Evolutionary conservation across 23 tunicate species (phyloP).

Genomic region (Phallusia fumigata): DNA sequence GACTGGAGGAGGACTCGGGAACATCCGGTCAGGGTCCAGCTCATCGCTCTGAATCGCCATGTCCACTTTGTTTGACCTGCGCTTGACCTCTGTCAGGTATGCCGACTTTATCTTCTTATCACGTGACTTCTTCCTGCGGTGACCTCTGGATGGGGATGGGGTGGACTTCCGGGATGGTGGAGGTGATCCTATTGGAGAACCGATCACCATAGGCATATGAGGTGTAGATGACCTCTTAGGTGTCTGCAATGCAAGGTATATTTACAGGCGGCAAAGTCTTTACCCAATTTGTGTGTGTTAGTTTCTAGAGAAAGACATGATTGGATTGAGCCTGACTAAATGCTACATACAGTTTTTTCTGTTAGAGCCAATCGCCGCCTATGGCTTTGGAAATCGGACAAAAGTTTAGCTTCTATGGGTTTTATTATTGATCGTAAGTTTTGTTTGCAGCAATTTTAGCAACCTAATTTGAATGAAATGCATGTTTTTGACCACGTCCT

Average conservation of each 20-base stretch:
- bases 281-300: too few species aligned
- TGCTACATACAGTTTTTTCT: too few species aligned
- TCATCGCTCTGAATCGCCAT: slow-evolving; percentile 56
- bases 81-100: neutral
- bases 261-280: too few species aligned
- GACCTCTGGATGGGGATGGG: slow-evolving; percentile 17
- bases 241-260: neutral
- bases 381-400: too few species aligned
- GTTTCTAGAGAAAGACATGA: too few species aligned
- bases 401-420: too few species aligned
- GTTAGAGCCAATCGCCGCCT: too few species aligned
- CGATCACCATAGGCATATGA: slow-evolving; percentile 48
- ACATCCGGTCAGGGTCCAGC: slow-evolving; percentile 16
- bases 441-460: too few species aligned
- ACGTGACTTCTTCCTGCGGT: neutral
- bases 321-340: too few species aligned
- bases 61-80: slow-evolving; percentile 29
- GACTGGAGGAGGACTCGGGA: slow-evolving; percentile 24
- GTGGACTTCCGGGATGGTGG: slow-evolving; percentile 33
- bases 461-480: too few species aligned
- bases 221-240: slow-evolving; percentile 3
- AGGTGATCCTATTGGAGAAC: slow-evolving; percentile 59
- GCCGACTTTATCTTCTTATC: neutral
- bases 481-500: too few species aligned
- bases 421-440: too few species aligned